Base-by-base conservation (phyloP, 1,140 invertebrate species). In the Calliopsis andreniformis region DNA sequence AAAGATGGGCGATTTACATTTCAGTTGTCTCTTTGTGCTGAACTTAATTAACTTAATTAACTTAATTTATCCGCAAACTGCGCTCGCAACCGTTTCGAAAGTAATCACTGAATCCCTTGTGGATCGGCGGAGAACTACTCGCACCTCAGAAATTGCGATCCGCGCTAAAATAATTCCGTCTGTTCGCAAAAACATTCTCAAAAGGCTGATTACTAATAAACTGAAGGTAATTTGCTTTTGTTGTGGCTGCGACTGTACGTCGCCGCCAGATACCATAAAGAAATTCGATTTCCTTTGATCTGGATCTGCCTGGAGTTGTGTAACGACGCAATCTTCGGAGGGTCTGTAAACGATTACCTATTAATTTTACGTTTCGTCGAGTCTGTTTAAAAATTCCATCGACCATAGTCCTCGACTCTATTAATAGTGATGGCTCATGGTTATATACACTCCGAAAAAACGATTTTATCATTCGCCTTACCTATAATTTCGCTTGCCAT, bases 281-380 rank as follows among this genome's bases (percentile, higher is more conserved):
- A 69, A 69, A 58, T 30, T 45, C 39, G 18, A 23, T 32, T 58
- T 20, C 51, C 67, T 69, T 69, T 69, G 67, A 69, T 69, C 53
- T 45, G 23, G 35, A 43, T 14, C 63, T 35, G 20, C 12, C n/a
- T 55, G 66, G 10, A 39, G 6, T 30, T 5, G 66, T 18, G 23
- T 25, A 42, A 56, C 42, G 18, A 43, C 35, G n/a, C 35, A 39
- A n/a, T n/a, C n/a, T n/a, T n/a, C n/a, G n/a, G n/a, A n/a, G n/a
- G n/a, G n/a, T n/a, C n/a, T n/a, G n/a, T n/a, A n/a, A n/a, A n/a
- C n/a, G n/a, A n/a, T n/a, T n/a, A n/a, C n/a, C n/a, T n/a, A n/a
- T n/a, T n/a, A n/a, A n/a, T n/a, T n/a, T n/a, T n/a, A n/a, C n/a
- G n/a, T n/a, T n/a, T n/a, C n/a, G n/a, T n/a, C n/a, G n/a, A n/a